Evolutionary conservation across 2,797 vertebrate species (phyloP), one percentile per base, ranked within the genome.

Genomic region (Luscinia megarhynchos): DNA sequence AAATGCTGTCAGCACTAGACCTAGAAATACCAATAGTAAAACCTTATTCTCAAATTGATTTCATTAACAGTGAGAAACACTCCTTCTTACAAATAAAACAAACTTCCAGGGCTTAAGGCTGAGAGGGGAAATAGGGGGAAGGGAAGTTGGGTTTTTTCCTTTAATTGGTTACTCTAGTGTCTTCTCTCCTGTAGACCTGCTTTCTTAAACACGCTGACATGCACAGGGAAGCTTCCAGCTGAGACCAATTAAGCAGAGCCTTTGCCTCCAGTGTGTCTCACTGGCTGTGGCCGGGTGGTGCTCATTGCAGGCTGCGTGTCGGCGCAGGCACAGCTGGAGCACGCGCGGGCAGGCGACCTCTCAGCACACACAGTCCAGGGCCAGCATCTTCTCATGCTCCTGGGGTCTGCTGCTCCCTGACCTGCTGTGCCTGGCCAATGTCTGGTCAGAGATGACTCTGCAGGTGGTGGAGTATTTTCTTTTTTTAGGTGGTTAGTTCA

Each of bases 241-340:
- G 67, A 84, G 93, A 90, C 90, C 86, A 95, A 87, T 96, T 91
- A 82, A 95, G 63, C 76, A 24, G 87, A 74, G 67, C 57, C 15
- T 68, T 92, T 94, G 68, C 85, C 72, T 70, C 70, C 30, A 50
- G 53, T 43, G 59, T 13, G 89, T 53, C 63, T 93, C 9, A 0
- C 55, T 90, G 29, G 68, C 79, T 72, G 32, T 13, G 61, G 59
- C 54, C 2, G 3, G 75, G 84, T 2, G 22, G 38, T 66, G 91
- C 74, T 78, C 1, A 1, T 7, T 7, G 70, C 75, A 4, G 75
- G 12, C 75, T 2, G 43, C 0, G 29, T 38, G 75, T 21, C 2
- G 1, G 50, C 6, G 15, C 67, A 3, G 73, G 87, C 74, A 58
- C 53, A 45, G 82, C 68, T 12, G n/a, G 54, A 87, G 63, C 40